Evolutionary conservation across 1,140 invertebrate species (phyloP), one percentile per base, ranked within the genome.

Genomic region (Euura lappo): DNA sequence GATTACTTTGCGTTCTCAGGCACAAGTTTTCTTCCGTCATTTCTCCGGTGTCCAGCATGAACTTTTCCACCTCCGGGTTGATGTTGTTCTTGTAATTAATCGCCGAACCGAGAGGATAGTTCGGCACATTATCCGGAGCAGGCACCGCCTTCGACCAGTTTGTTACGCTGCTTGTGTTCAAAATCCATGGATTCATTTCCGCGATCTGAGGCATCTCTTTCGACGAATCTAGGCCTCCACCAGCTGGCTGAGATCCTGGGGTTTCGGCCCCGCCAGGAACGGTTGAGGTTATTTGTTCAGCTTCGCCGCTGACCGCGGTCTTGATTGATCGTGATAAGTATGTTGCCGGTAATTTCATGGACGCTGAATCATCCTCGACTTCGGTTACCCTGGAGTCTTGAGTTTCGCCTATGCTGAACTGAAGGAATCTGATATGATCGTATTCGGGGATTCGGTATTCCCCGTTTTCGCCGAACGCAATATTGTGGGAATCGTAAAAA

Each of bases 31-130:
- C 45, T 2, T 47, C 6, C n/a, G 10, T 10, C 45, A 4, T 8
- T 70, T 11, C 45, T 45, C 42, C 69, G n/a, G 69, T 70, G 45
- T 70, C 44, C 45, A 70, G 45, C 69, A 70, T 70, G 11, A 70
- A 70, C 45, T 70, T 70, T 46, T 70, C 69, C 6, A 70, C 69
- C 44, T 13, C 45, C 7, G 69, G 69, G 11, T 70, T 70, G 8
- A 70, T 46, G 13, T 13, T 70, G 45, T 70, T 70, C 69, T 47
- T 70, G 69, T 70, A 70, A 46, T 70, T 47, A 45, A 70, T 70
- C 2, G 69, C 69, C 0, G 28, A 44, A 11, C 45, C 69, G 11
- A 70, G 45, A 6, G 69, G 45, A 0, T 4, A 44, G 28, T 11
- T 68, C 66, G 11, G 13, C 3, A 7, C 51, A n/a, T 11, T 0